These are phyloP conservation scores for Cheirogaleus major DNA, from an alignment of 2,797 vertebrate species.

Conservation along the genomic window DNA sequence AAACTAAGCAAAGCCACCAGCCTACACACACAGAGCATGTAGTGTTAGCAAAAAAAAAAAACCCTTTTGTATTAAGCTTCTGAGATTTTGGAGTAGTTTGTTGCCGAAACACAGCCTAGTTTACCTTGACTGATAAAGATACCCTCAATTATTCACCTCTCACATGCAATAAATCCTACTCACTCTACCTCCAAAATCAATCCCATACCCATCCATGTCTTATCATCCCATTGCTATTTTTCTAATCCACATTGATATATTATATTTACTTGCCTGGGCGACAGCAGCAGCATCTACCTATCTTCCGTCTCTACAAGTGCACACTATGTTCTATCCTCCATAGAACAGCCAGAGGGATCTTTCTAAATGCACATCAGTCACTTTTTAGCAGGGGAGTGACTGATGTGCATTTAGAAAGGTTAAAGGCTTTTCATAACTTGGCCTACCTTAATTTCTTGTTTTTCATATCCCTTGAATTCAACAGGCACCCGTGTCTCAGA, in stretches of 20 bases:
- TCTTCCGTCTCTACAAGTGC: neutral
- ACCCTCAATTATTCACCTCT: neutral
- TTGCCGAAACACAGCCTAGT: neutral
- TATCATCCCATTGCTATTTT: neutral
- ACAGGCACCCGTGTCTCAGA: neutral
- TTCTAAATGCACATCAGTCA: neutral
- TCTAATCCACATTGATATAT: neutral
- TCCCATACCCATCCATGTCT: neutral
- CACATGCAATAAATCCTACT: neutral
- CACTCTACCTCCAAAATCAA: neutral
- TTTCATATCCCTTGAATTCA: neutral
- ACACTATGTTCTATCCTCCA: neutral
- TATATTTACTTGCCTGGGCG: neutral
- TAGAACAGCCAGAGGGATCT: neutral
- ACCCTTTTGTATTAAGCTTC: neutral
- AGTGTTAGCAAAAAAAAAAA: neutral
- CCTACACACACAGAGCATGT: neutral
- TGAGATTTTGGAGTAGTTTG: neutral
- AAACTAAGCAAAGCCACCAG: neutral
- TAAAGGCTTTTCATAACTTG: neutral
- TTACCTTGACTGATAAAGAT: slow-evolving; percentile 25
- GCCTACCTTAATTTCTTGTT: neutral
- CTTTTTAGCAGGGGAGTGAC: too few relatives aligned
- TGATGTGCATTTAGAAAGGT: too few relatives aligned
- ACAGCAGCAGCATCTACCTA: neutral